A percentile compares a stretch with the other conserved stretches of the same genome.
phyloP scores from a whole-genome alignment of 2,113 vertebrate genomes.

The Ptilonorhynchus violaceus region DNA sequence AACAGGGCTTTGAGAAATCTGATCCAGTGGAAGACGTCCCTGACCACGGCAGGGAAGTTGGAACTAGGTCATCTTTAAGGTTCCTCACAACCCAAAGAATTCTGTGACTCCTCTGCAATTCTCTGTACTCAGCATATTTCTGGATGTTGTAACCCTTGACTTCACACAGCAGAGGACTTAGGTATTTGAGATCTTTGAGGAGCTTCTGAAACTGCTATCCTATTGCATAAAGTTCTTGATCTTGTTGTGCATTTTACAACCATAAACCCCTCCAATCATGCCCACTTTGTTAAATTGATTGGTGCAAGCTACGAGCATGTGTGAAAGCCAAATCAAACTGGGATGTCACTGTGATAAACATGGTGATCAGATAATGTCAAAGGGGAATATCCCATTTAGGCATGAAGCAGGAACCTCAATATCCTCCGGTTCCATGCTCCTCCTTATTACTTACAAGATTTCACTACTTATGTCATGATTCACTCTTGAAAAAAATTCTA shows the following conservation, averaged over 20 bases:
- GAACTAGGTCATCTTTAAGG: neutral
- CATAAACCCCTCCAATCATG: neutral
- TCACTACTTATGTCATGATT: neutral
- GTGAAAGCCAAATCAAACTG: neutral
- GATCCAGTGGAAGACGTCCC: neutral
- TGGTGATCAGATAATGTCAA: neutral
- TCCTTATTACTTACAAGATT: neutral
- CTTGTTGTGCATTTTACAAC: neutral
- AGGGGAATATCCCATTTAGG: neutral
- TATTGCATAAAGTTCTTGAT: neutral
- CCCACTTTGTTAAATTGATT: neutral
- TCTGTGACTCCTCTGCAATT: neutral
- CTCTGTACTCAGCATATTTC: neutral
- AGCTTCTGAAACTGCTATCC: neutral
- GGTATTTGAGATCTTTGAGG: neutral
- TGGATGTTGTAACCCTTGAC: neutral
- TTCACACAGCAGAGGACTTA: neutral
- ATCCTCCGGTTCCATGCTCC: neutral
- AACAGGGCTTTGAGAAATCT: neutral
- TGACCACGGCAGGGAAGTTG: neutral
- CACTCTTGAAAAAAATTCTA: neutral
- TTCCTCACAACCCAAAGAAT: neutral
- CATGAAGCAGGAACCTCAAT: neutral
- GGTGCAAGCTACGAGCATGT: neutral
- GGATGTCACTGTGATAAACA: neutral